A percentile compares a stretch with the other conserved stretches of the same genome.
phyloP scores from a whole-genome alignment of 2,113 vertebrate genomes.

The Sitta europaea region DNA sequence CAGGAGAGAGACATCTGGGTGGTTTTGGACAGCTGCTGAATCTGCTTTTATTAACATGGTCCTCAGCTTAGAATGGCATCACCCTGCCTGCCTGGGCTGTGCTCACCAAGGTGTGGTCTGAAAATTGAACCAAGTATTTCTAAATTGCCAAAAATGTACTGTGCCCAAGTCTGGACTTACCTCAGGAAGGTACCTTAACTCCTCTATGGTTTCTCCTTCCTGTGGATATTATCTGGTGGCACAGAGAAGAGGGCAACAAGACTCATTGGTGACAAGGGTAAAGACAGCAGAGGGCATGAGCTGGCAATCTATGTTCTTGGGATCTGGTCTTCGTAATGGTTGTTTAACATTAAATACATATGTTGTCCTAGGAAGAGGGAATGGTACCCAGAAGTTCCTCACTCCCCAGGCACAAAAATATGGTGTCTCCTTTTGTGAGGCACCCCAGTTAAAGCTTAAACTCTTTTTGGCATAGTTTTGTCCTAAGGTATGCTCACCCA shows the following conservation, averaged over 20 bases:
- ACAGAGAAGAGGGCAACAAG: background rate
- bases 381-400: background rate
- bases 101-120: background rate
- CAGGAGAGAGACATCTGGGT: accelerated
- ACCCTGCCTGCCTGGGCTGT: background rate
- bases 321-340: background rate
- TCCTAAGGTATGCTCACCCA: background rate
- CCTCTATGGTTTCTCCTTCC: background rate
- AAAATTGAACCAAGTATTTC: background rate
- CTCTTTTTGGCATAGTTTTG: background rate
- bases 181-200: background rate
- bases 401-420: background rate
- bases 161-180: background rate
- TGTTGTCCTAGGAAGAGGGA: background rate
- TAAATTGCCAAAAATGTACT: background rate
- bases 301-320: background rate
- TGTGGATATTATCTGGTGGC: background rate
- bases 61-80: background rate
- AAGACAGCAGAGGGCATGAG: background rate
- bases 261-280: background rate
- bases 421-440: background rate
- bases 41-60: background rate
- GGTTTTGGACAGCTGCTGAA: background rate
- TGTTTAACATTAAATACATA: background rate
- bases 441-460: background rate